A percentile compares a stretch with the other conserved stretches of the same genome.
Evolutionary conservation across 2,888 invertebrate genomes (phyloP).

Genomic region (Aphodius sticticus): DNA sequence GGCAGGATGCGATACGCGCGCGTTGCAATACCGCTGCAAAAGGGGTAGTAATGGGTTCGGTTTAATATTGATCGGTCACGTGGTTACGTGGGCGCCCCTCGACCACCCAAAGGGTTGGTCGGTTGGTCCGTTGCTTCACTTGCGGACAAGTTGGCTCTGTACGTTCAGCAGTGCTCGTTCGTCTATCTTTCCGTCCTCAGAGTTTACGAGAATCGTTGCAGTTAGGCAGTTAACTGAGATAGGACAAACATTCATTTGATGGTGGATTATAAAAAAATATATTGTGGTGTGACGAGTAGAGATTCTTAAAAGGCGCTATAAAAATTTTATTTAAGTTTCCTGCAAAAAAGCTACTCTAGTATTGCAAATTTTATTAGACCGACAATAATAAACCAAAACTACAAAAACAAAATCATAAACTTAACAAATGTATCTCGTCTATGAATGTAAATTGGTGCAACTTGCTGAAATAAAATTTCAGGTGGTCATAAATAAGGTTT

Average conservation of each 20-base stretch:
- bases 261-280: background rate
- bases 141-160: background rate
- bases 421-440: too few species aligned
- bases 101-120: constrained; percentile 28
- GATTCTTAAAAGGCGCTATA: background rate
- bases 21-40: constrained; percentile 33
- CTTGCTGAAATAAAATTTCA: too few species aligned
- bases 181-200: background rate
- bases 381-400: too few species aligned
- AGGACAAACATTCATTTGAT: background rate
- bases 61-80: constrained; percentile 47
- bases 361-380: background rate
- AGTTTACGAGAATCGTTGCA: background rate
- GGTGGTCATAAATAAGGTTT: too few species aligned
- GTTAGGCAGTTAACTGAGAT: background rate
- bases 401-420: too few species aligned
- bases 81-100: constrained; percentile 27
- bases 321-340: background rate
- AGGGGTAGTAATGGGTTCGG: constrained; percentile 47
- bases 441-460: too few species aligned
- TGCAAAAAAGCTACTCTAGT: background rate
- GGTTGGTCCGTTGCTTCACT: background rate
- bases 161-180: background rate
- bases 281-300: background rate
- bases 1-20: constrained; percentile 22